Conservation (phyloP, 2,888 invertebrate species). For the Geotrupes spiniger region DNA sequence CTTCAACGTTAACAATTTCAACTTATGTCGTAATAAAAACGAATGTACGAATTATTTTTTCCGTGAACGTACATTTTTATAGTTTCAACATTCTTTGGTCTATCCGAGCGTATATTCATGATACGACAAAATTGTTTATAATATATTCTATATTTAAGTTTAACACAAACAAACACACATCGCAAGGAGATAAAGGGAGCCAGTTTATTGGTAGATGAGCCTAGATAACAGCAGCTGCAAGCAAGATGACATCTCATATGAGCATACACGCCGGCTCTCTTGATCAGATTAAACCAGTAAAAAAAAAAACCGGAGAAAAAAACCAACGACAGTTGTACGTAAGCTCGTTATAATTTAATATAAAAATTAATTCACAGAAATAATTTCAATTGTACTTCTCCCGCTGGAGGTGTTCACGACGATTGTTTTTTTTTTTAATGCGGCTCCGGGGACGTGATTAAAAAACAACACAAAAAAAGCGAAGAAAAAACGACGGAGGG, state of each 20-base stretch:
- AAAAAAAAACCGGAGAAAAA: conserved; percentile 26
- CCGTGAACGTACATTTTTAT: too few relatives aligned
- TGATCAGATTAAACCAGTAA: conserved; percentile 29
- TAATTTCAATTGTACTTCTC: conserved; percentile 18
- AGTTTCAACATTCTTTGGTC: too few relatives aligned
- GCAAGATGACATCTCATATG: conserved; percentile 27
- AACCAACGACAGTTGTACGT: conserved; percentile 27
- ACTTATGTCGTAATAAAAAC: too few relatives aligned
- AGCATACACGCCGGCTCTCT: conserved; percentile 15
- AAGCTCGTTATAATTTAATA: conserved; percentile 31
- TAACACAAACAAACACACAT: conserved; percentile 18
- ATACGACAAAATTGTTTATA: conserved; percentile 12
- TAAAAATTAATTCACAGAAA: conserved; percentile 26
- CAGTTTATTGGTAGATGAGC: conserved; percentile 29
- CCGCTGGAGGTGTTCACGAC: conserved; percentile 19
- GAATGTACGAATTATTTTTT: too few relatives aligned
- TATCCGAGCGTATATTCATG: too few relatives aligned
- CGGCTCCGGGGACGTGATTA: conserved; percentile 6
- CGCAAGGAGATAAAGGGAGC: conserved; percentile 20
- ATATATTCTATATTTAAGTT: conserved; percentile 20
- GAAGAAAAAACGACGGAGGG: conserved; percentile 24
- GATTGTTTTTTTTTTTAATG: conserved; percentile 10
- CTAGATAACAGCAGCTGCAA: conserved; percentile 30
- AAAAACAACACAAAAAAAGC: conserved; percentile 26
- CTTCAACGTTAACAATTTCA: too few relatives aligned